Evolutionary conservation across 2,888 invertebrate species (phyloP), one percentile per base, ranked within the genome.

Genomic region (Agrotis ipsilon): DNA sequence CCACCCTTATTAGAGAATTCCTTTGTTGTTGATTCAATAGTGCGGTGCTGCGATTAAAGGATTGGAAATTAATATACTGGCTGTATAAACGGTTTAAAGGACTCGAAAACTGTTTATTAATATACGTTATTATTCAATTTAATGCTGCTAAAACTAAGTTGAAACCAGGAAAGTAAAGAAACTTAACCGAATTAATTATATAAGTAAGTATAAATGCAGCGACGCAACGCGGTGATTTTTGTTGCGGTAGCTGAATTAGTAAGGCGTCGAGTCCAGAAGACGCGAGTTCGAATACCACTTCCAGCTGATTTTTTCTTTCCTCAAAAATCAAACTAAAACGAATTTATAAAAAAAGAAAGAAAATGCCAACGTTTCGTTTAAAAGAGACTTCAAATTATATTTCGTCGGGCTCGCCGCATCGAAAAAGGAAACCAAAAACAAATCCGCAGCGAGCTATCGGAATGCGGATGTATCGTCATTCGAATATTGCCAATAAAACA

Each of bases 401-500:
- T 61, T 51, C 60, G 71, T 71, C 69, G 61, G 75, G 48, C 51
- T 74, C 48, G 16, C 24, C 60, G 58, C 73, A 71, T 80, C 65
- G 55, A 71, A 82, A 86, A 85, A 82, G 78, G 76, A 83, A 86
- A 84, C 72, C 78, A 82, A 84, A 88, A 87, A 79, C 81, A 88
- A 86, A 88, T 84, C 78, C 80, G 81, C 78, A 78, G 72, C 77
- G 81, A 78, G 86, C 83, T 83, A 86, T 84, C 86, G 84, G 84
- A 89, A 89, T 86, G 81, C 88, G 90, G 87, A 88, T 89, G 87
- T 88, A 88, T 89, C 87, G 90, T 92, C 93, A 94, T 92, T 92
- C 92, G 91, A 93, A 94, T 94, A 95, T 94, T 94, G 94, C 85
- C 95, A 96, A 96, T 96, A 96, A 96, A 96, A 96, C 95, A 88